Conservation (phyloP, 2,888 invertebrate genomes). For the Ennomos quercinarius region DNA sequence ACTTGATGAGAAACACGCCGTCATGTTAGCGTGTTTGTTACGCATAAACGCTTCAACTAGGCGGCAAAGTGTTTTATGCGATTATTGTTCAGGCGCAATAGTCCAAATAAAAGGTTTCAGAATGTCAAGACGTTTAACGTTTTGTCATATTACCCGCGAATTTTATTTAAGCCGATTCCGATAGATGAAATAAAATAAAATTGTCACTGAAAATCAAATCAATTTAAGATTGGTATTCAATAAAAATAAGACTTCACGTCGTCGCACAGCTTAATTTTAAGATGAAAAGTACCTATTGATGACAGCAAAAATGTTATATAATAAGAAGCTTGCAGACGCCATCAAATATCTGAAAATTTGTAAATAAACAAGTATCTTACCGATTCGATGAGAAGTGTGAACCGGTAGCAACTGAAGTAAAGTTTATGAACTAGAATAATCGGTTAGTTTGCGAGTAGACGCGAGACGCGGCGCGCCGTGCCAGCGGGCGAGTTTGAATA, state of each 20-base stretch:
- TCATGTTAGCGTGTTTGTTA: slow-evolving; percentile 45
- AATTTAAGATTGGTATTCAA: background rate
- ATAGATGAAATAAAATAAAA: background rate
- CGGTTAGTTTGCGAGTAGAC: slow-evolving; percentile 39
- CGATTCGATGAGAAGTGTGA: slow-evolving; percentile 57
- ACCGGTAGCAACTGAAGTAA: slow-evolving; percentile 47
- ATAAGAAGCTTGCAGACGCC: slow-evolving; percentile 47
- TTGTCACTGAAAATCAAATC: background rate
- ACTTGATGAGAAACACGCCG: slow-evolving; percentile 39
- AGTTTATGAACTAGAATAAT: slow-evolving; percentile 45
- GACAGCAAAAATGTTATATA: slow-evolving; percentile 58
- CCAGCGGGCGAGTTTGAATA: slow-evolving; percentile 44
- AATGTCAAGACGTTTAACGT: slow-evolving; percentile 3
- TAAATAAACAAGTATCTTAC: slow-evolving; percentile 66
- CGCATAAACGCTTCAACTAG: slow-evolving; percentile 46
- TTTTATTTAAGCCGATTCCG: no score
- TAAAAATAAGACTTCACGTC: background rate
- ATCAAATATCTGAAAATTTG: slow-evolving; percentile 32
- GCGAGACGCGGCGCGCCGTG: slow-evolving; percentile 41
- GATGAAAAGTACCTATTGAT: slow-evolving; percentile 29
- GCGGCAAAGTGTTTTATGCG: slow-evolving; percentile 55
- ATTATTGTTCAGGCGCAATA: slow-evolving; percentile 44
- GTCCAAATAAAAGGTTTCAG: slow-evolving; percentile 26
- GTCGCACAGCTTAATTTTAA: slow-evolving; percentile 17
- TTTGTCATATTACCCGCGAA: no score